These are phyloP conservation scores for Lemur catta DNA, from an alignment of 2,797 vertebrate genomes.

Conservation along the genomic window DNA sequence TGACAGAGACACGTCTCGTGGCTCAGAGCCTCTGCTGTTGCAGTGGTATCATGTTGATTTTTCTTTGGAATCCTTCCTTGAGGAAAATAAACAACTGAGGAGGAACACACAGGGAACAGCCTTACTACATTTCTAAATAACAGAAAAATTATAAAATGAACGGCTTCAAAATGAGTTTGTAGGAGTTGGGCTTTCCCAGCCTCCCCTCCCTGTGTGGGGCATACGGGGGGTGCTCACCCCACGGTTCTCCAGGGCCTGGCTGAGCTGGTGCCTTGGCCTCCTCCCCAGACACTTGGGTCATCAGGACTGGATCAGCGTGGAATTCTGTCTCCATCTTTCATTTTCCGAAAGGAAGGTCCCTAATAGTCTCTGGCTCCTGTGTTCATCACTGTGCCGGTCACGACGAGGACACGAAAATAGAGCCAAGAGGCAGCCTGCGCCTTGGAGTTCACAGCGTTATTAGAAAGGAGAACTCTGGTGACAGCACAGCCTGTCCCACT, in stretches of 20 bases:
- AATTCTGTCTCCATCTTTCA: not conserved
- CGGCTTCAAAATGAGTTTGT: not conserved
- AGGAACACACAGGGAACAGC: not conserved
- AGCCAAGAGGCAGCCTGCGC: not conserved
- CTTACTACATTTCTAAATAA: not conserved
- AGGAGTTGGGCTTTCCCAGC: not conserved
- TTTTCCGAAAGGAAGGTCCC: not conserved
- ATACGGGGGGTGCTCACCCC: accelerated
- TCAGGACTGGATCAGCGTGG: not conserved
- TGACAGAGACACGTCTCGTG: accelerated
- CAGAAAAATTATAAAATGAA: constrained; percentile 1
- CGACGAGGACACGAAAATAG: not conserved
- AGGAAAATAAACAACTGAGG: not conserved
- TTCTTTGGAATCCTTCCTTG: not conserved
- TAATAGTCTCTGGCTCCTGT: not conserved
- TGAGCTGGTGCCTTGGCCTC: too few relatives aligned
- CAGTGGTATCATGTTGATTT: accelerated
- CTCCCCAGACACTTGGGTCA: not conserved
- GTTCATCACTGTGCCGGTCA: not conserved
- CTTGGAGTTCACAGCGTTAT: not conserved
- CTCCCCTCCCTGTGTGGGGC: not conserved
- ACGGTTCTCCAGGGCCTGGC: accelerated
- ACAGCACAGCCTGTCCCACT: accelerated
- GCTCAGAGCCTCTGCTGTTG: not conserved
- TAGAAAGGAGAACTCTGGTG: not conserved